Evolutionary conservation across 2,888 invertebrate species (phyloP).

Genomic region (Rhabditophanes sp.): DNA sequence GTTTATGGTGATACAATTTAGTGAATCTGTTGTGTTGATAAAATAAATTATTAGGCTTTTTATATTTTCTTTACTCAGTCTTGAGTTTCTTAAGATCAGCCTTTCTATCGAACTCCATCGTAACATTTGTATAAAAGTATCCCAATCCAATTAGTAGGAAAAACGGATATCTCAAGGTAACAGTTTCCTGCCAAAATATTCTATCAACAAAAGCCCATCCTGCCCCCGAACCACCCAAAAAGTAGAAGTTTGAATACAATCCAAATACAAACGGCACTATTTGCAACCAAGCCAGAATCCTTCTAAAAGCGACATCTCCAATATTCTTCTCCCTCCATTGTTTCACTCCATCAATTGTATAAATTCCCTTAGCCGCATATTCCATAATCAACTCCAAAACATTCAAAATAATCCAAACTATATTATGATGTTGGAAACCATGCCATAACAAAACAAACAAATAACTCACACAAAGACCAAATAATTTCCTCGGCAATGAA

Average conservation of each 20-base stretch:
- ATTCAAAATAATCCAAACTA: slow-evolving; percentile 47
- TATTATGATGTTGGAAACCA: slow-evolving; percentile 45
- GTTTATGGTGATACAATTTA: too few relatives aligned
- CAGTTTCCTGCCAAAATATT: slow-evolving; percentile 40
- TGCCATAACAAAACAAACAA: slow-evolving; percentile 48
- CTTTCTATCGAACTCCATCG: slow-evolving; percentile 25
- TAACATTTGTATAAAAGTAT: slow-evolving; percentile 36
- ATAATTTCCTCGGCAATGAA: slow-evolving; percentile 43
- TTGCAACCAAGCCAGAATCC: slow-evolving; percentile 34
- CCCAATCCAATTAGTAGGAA: slow-evolving; percentile 32
- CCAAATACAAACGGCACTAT: slow-evolving; percentile 42
- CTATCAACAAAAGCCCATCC: slow-evolving; percentile 42
- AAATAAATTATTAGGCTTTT: too few relatives aligned
- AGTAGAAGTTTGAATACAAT: slow-evolving; percentile 44
- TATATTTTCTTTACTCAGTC: too few relatives aligned
- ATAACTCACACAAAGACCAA: slow-evolving; percentile 46
- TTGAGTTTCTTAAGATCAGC: slow-evolving; percentile 5
- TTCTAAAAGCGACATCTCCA: slow-evolving; percentile 30
- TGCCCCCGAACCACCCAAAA: slow-evolving; percentile 34
- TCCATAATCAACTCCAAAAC: slow-evolving; percentile 46
- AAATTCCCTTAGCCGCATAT: slow-evolving; percentile 33
- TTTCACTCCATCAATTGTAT: slow-evolving; percentile 20
- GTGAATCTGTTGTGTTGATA: too few relatives aligned
- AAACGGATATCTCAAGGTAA: slow-evolving; percentile 37
- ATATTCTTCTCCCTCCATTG: slow-evolving; percentile 25